Evolutionary conservation across 2,113 vertebrate species (phyloP).

Genomic region (Daubentonia madagascariensis): DNA sequence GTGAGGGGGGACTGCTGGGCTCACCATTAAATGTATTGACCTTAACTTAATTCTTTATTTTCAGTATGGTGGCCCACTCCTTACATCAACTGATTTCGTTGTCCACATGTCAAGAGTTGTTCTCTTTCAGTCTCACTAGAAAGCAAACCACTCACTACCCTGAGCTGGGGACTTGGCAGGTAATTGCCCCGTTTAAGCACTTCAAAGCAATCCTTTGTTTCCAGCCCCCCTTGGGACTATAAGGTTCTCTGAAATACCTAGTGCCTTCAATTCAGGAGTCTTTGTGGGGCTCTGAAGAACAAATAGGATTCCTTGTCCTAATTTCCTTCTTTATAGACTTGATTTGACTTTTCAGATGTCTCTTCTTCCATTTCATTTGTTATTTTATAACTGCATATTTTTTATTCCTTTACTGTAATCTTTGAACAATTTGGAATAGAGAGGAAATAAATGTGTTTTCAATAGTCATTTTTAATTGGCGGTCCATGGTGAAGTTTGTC

Average conservation of each 20-base stretch:
- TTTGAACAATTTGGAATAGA: not conserved
- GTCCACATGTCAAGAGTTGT: not conserved
- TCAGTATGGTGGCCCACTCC: not conserved
- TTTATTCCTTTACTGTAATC: not conserved
- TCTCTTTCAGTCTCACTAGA: not conserved
- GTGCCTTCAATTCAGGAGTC: not conserved
- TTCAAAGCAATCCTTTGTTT: not conserved
- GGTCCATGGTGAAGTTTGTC: not conserved
- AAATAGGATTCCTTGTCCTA: not conserved
- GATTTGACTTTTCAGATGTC: not conserved
- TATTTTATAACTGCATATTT: not conserved
- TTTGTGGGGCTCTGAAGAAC: not conserved
- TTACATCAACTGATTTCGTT: not conserved
- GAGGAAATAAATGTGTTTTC: not conserved
- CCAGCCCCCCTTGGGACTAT: not conserved
- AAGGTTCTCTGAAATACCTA: not conserved
- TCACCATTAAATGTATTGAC: not conserved
- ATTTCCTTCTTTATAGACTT: not conserved
- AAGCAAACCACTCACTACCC: not conserved
- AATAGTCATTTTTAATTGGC: not conserved
- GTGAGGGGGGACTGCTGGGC: not conserved
- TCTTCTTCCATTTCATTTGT: not conserved
- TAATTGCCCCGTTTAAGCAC: not conserved
- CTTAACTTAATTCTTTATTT: not conserved
- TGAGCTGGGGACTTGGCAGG: not conserved